Conservation (phyloP, 2,113 vertebrate genomes). For the Grammomys surdaster region DNA sequence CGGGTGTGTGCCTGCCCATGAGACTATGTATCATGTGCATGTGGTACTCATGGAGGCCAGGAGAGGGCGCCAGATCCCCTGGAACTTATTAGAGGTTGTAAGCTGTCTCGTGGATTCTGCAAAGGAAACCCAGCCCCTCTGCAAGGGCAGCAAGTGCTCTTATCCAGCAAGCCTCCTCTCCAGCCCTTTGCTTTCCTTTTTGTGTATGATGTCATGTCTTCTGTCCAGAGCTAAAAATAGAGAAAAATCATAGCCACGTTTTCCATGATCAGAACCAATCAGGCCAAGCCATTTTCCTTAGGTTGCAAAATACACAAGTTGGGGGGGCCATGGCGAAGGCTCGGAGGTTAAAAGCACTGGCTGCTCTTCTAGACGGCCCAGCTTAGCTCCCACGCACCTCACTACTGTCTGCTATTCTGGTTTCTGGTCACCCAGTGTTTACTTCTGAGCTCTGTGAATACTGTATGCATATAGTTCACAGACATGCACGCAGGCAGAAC, state of each 20-base stretch:
- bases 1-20: background rate
- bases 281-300: slow-evolving; percentile 23
- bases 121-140: background rate
- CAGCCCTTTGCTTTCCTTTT: background rate
- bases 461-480: background rate
- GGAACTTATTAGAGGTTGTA: background rate
- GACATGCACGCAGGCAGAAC: background rate
- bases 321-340: background rate
- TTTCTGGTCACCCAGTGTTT: background rate
- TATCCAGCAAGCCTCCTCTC: background rate
- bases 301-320: background rate
- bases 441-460: background rate
- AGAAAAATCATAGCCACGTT: background rate
- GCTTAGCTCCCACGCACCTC: background rate
- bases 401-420: background rate
- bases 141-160: background rate
- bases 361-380: background rate
- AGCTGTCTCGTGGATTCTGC: background rate
- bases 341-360: background rate
- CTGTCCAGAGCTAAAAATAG: background rate
- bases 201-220: background rate
- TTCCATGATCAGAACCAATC: background rate
- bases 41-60: too few species aligned
- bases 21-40: background rate
- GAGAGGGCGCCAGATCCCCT: background rate